Conservation (phyloP, 2,113 vertebrate genomes). For the Erpornis zantholeuca region DNA sequence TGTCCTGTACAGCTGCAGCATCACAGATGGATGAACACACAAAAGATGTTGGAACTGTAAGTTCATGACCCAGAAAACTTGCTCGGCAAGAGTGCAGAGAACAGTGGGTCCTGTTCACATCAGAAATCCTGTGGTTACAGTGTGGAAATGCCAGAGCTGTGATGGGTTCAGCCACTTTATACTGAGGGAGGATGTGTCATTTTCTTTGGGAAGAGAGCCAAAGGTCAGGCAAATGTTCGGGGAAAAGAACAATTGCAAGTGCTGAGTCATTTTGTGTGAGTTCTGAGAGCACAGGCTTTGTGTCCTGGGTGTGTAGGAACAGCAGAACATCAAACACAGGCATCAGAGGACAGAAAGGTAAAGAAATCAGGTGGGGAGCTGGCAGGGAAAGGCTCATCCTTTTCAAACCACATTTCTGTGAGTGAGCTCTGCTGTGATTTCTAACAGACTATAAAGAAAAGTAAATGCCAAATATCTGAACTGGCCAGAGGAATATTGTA, state of each 20-base stretch:
- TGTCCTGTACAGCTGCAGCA: not conserved
- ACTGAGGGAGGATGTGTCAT: not conserved
- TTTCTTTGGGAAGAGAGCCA: not conserved
- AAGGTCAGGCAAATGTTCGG: not conserved
- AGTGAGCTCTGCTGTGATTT: not conserved
- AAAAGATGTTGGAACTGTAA: not conserved
- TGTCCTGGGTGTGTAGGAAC: not conserved
- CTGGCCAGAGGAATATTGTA: not conserved
- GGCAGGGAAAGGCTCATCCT: not conserved
- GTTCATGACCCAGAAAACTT: not conserved
- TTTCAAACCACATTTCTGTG: not conserved
- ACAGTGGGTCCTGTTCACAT: not conserved
- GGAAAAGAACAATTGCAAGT: not conserved
- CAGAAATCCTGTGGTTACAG: not conserved
- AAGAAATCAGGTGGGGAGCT: not conserved
- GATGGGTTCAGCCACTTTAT: not conserved
- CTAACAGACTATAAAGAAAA: not conserved
- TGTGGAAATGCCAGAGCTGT: not conserved
- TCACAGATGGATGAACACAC: not conserved
- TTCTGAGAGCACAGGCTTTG: not conserved
- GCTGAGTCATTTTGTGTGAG: not conserved
- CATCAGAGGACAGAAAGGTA: not conserved
- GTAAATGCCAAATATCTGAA: not conserved
- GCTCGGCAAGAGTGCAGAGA: not conserved
- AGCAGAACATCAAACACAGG: not conserved